Evolutionary conservation across 2,888 invertebrate genomes (phyloP), one percentile per base, ranked within the genome.

Genomic region (Torymus tubicola): DNA sequence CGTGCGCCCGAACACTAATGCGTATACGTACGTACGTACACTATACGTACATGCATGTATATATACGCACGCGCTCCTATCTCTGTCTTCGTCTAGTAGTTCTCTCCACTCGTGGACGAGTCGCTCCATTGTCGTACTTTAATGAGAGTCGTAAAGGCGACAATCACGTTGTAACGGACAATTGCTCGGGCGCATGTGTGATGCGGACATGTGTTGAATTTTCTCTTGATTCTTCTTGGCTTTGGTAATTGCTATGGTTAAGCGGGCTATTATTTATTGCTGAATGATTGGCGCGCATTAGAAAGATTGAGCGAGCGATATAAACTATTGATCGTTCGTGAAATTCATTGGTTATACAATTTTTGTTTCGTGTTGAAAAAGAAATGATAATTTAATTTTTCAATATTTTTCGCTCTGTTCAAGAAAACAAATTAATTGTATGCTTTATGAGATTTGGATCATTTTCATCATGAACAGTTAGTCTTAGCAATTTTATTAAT

Each of bases 131-230:
- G 79, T 80, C 65, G 58, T 60, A 10, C 42, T 70, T 77, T 80
- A 74, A 82, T 80, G 80, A 75, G 80, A 80, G 74, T 77, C 82
- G 80, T 80, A 80, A 78, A 80, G 78, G 75, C 78, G 82, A 82
- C 82, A 80, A 80, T 80, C 78, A 68, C 58, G 63, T 64, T 78
- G 68, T 80, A 73, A 78, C 78, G 80, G 78, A 80, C 82, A 78
- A 82, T 80, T 78, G 78, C 69, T 68, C 58, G 67, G 13, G 53
- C 21, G 31, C 75, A 71, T 67, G 60, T 68, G 55, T 55, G 78
- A 53, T 60, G 60, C 4, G 69, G 67, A 80, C 72, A 77, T 77
- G 81, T 81, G 81, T 77, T 68, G 53, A 55, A 76, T 69, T 77
- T 80, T 58, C 61, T 61, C 64, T 52, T 72, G 18, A 18, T 57